Evolutionary conservation across 2,888 invertebrate species (phyloP), one percentile per base, ranked within the genome.

Genomic region (Serripes groenlandicus): DNA sequence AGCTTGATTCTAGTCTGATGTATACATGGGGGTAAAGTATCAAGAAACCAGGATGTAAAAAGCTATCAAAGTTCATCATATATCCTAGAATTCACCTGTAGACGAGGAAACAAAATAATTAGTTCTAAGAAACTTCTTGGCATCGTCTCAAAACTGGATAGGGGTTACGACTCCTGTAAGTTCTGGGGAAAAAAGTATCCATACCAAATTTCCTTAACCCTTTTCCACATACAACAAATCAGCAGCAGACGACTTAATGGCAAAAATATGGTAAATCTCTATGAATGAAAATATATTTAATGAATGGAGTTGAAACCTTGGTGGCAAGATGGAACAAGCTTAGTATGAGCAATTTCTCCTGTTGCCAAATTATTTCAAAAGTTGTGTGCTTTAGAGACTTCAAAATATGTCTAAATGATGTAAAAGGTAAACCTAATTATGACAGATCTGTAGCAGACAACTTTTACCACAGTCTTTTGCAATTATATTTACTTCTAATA

Each of bases 1-100:
- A n/a, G n/a, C n/a, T n/a, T n/a, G n/a, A n/a, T n/a, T n/a, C n/a
- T n/a, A n/a, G n/a, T n/a, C n/a, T n/a, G n/a, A n/a, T n/a, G n/a
- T n/a, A n/a, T n/a, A n/a, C n/a, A n/a, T n/a, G n/a, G n/a, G n/a
- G n/a, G n/a, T n/a, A n/a, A n/a, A n/a, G n/a, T n/a, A n/a, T n/a
- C n/a, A n/a, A n/a, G n/a, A n/a, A 54, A 76, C 64, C 87, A 85
- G 32, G 52, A 66, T 66, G 35, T 26, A 28, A 62, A n/a, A 66
- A 42, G 66, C 26, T 66, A 66, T 66, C 66, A 66, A 66, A 35
- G 34, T 23, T 30, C 23, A 28, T 26, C 66, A 42, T 66, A 66
- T 66, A 37, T 42, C 11, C 42, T 28, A 23, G 56, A 66, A 66
- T 42, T 66, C 66, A 66, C 66, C 66, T 66, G 66, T 66, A 35